Base-by-base conservation (phyloP, 92 coral and sea anemone genomes). In the Virgularia gustaviana region DNA sequence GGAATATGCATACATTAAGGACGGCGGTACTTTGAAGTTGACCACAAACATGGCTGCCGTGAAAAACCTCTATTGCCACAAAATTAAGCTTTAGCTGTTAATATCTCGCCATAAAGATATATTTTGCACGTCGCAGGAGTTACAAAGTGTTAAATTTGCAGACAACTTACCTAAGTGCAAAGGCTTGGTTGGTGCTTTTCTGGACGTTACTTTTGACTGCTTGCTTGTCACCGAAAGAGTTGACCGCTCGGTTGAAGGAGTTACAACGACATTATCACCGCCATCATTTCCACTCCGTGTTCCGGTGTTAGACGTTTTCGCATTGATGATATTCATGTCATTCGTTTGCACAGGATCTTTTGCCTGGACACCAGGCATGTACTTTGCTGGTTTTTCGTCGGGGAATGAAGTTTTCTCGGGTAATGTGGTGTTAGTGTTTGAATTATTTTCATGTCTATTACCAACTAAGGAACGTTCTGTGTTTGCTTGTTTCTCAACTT, bases 181-280 rank as follows among this genome's bases (percentile, higher is more conserved):
- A 8, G 99, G 89, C 56, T 81, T 94, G 0, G 99, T 94, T 11
- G 94, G 44, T 4, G 96, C 82, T 76, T 83, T 94, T 18, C 76
- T 82, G 3, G 96, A 89, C 42, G 90, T 65, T 59, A 76, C 89
- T 65, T 89, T 87, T 3, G 95, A 87, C 33, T 77, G 49, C 44
- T 77, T 75, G 56, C 80, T 89, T 62, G 81, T 79, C 9, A 83
- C 88, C 9, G 75, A 70, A 3, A 78, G 57, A 63, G 86, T 79
- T 36, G 85, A 81, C n/a, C 73, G 54, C 76, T 64, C 70, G 19
- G 73, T 56, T 5, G 55, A 87, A 25, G 62, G 75, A 27, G 81
- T 9, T 44, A 72, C 84, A 23, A n/a, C n/a, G n/a, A n/a, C n/a
- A n/a, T n/a, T n/a, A 37, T 71, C 29, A 32, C 31, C 38, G 38